Base-by-base conservation (phyloP, 2,113 vertebrate genomes). In the Calyptomena viridis region DNA sequence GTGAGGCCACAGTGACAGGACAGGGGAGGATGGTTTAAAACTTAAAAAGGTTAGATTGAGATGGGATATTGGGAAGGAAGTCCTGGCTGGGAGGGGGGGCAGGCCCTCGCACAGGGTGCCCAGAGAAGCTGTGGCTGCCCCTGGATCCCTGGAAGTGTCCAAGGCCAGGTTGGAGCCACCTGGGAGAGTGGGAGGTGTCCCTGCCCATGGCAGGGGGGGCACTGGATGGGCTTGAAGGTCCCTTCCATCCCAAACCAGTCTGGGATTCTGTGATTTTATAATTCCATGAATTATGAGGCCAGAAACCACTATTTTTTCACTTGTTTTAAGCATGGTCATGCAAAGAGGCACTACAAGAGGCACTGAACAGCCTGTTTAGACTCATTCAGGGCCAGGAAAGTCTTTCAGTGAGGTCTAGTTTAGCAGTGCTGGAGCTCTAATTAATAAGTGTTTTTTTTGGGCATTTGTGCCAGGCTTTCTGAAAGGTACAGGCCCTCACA, bases 91-190 rank as follows among this genome's bases (percentile, higher is more conserved):
- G 64, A 69, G 18, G 42, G 28, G 33, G 23, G 11, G 40, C 40
- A 40, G 40, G 40, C 40, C 40, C 40, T 40, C 10, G 40, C 40
- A 40, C 40, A 40, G 40, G 40, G 40, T 40, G 40, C 40, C 40
- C 40, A 40, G 40, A 40, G 40, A 40, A 69, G 64, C 53, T 81
- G 79, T 60, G 79, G 30, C 35, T 82, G 44, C 12, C 30, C 35
- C 79, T n/a, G n/a, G n/a, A 50, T 42, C 55, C 24, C 79, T 52
- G 80, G 31, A 0, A 60, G 31, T 60, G 46, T 13, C 55, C 67
- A 20, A 60, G 31, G 14, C 22, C 46, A 42, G 46, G 37, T 0
- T 60, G 80, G 56, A 44, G 15, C 20, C 8, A 0, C 15, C 25
- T 44, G 67, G 80, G 37, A 0, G 0, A 4, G 13, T 62, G 67